Conservation (phyloP, 2,113 vertebrate species). For the Thermophis baileyi region DNA sequence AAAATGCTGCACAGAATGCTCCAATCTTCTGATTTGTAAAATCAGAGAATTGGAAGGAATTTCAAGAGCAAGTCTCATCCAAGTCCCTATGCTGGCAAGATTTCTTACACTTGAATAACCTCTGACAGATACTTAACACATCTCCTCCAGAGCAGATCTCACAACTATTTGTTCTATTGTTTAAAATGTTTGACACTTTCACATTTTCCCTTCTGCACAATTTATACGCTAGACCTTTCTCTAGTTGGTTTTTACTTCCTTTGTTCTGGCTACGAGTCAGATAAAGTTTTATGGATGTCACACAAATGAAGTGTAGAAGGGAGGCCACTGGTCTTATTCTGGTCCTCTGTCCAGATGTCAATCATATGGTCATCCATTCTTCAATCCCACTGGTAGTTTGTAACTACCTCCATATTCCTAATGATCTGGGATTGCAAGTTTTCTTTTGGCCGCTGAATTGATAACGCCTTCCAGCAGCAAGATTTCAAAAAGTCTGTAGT, state of each 20-base stretch:
- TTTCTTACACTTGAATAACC: background rate
- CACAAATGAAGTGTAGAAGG: conserved; percentile 10
- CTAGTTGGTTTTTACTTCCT: background rate
- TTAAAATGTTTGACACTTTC: background rate
- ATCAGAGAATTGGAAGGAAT: background rate
- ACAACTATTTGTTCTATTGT: conserved; percentile 1
- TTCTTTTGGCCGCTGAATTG: background rate
- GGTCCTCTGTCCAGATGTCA: background rate
- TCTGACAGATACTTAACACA: background rate
- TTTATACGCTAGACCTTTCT: background rate
- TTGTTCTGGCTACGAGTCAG: background rate
- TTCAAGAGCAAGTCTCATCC: background rate
- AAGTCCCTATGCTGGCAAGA: background rate
- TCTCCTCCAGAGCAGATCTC: background rate
- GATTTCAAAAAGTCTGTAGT: background rate
- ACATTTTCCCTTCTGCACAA: background rate
- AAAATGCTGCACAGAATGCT: background rate
- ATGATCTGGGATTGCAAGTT: background rate
- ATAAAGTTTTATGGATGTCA: conserved; percentile 7
- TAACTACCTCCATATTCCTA: background rate
- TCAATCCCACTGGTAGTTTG: background rate
- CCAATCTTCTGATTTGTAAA: background rate
- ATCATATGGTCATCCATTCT: background rate
- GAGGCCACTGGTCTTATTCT: background rate
- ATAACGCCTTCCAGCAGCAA: background rate